Conservation (phyloP, 1,140 invertebrate genomes). For the Listronotus oregonensis region DNA sequence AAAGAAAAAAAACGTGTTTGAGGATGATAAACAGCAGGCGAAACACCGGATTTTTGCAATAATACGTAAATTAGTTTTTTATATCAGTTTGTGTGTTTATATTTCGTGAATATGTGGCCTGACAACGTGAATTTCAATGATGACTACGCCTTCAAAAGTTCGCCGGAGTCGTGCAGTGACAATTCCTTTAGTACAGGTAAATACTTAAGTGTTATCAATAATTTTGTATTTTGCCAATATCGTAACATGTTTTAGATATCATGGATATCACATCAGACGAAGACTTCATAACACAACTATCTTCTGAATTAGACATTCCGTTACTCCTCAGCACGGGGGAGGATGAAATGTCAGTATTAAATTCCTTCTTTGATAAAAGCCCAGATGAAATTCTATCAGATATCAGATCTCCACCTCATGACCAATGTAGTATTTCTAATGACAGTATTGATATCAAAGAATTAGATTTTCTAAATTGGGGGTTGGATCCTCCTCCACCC, state of each 20-base stretch:
- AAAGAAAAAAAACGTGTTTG: conserved; percentile 1
- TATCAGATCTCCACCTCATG: conserved; percentile 35
- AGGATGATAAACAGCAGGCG: no score
- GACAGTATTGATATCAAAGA: conserved; percentile 41
- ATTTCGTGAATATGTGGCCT: conserved; percentile 16
- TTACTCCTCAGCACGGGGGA: conserved; percentile 47
- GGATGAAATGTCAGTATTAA: conserved; percentile 49
- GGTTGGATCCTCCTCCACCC: conserved; percentile 35
- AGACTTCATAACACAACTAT: conserved; percentile 51
- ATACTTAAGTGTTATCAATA: background rate
- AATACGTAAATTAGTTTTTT: background rate
- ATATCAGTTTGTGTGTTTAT: background rate
- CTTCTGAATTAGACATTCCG: conserved; percentile 51
- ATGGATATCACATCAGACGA: conserved; percentile 48
- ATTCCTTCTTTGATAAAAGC: conserved; percentile 48
- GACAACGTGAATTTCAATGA: conserved; percentile 30
- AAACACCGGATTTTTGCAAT: conserved; percentile 3
- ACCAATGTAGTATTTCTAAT: conserved; percentile 26
- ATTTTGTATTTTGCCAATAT: background rate
- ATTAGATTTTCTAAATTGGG: conserved; percentile 40
- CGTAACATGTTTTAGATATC: conserved; percentile 35
- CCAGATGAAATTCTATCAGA: conserved; percentile 51
- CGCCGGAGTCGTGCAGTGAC: conserved; percentile 46
- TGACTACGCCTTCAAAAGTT: conserved; percentile 47
- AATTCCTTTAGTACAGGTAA: conserved; percentile 45